Conservation (phyloP, 2,797 vertebrate species). For the Smutsia temminckii region DNA sequence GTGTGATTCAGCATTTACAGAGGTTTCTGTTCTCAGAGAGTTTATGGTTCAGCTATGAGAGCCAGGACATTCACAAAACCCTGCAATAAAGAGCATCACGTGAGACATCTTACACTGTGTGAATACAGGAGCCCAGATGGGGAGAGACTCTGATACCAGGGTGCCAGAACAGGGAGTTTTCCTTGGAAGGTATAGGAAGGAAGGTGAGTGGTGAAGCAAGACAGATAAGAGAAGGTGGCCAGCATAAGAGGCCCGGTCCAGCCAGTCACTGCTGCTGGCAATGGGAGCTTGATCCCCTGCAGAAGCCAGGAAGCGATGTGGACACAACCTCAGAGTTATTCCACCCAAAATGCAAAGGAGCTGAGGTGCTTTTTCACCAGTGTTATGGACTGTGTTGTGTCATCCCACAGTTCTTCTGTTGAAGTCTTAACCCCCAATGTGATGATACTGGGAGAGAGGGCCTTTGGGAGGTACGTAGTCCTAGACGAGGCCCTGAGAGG, state of each 20-base stretch:
- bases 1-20: background rate
- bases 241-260: background rate
- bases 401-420: background rate
- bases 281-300: background rate
- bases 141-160: background rate
- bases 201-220: background rate
- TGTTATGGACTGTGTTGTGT: background rate
- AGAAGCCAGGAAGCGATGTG: background rate
- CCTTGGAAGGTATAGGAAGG: background rate
- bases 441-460: background rate
- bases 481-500: background rate
- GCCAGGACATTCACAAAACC: background rate
- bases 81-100: background rate
- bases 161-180: background rate
- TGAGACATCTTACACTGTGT: background rate
- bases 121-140: background rate
- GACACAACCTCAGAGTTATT: background rate
- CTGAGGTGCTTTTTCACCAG: background rate
- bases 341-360: background rate
- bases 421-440: background rate
- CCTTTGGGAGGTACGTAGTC: background rate
- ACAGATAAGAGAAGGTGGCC: background rate
- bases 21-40: background rate
- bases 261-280: background rate
- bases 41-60: background rate